phyloP scores from a whole-genome alignment of 1,140 invertebrate genomes.

The Drosophila repleta region DNA sequence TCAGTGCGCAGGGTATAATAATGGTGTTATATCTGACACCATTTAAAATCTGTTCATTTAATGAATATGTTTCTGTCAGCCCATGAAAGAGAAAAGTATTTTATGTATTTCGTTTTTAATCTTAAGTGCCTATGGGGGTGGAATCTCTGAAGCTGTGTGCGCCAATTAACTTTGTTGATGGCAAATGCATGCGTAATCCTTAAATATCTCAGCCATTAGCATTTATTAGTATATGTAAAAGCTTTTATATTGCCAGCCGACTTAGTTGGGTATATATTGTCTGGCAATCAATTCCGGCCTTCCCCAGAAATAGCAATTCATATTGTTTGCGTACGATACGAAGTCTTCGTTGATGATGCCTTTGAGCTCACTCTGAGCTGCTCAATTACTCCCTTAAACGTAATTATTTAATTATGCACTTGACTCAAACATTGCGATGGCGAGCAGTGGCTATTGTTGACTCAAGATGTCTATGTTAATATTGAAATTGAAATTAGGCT shows the following conservation, averaged over 20 bases:
- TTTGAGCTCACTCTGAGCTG: constrained; percentile 3
- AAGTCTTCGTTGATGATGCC: constrained; percentile 1
- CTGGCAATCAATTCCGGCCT: background rate
- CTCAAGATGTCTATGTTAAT: constrained; percentile 5
- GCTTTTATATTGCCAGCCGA: background rate
- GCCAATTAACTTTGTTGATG: constrained; percentile 56
- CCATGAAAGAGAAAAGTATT: constrained; percentile 45
- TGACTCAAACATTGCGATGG: constrained; percentile 6
- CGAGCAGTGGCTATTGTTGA: constrained; percentile 19
- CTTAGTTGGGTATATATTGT: background rate
- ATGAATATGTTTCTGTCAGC: constrained; percentile 48
- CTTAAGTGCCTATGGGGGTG: constrained; percentile 55
- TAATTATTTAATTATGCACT: constrained; percentile 23
- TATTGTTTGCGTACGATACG: constrained; percentile 3
- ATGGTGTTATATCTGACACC: constrained; percentile 27
- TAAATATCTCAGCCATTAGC: constrained; percentile 6
- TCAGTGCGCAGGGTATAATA: background rate
- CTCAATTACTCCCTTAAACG: constrained; percentile 25
- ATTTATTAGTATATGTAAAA: background rate
- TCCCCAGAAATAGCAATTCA: background rate
- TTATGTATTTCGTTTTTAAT: constrained; percentile 65
- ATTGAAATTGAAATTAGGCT: constrained; percentile 17
- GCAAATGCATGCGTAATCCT: constrained; percentile 34
- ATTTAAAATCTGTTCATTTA: constrained; percentile 54
- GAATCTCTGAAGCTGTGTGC: constrained; percentile 11